phyloP scores from a whole-genome alignment of 2,113 vertebrate genomes.

The Glaucidium brasilianum region DNA sequence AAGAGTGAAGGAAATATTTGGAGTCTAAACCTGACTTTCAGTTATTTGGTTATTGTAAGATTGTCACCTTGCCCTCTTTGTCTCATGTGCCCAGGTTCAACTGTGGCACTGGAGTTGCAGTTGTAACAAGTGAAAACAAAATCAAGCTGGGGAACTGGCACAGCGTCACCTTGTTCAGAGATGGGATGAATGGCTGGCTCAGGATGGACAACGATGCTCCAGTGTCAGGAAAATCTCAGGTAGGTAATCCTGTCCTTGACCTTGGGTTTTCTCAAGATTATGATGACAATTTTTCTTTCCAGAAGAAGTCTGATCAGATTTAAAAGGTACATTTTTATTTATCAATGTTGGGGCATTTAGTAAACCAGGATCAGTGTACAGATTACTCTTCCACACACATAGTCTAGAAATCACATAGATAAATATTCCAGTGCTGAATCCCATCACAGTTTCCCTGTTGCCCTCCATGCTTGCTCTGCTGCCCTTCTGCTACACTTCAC shows the following conservation, averaged over 20 bases:
- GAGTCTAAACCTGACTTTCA: background rate
- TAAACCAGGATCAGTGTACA: background rate
- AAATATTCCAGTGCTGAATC: background rate
- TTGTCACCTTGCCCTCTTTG: background rate
- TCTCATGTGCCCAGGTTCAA: slow-evolving; percentile 82
- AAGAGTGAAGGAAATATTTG: background rate
- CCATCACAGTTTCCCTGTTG: background rate
- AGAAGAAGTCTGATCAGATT: background rate
- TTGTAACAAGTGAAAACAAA: slow-evolving; percentile 82
- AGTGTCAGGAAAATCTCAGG: slow-evolving; percentile 88
- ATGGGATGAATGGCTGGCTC: slow-evolving; percentile 87
- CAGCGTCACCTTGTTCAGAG: slow-evolving; percentile 80
- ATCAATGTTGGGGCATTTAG: background rate
- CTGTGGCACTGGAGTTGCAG: slow-evolving; percentile 88
- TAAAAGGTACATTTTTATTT: background rate
- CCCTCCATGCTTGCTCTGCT: background rate
- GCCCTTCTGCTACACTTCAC: background rate
- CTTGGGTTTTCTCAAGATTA: background rate
- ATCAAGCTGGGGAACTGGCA: slow-evolving; percentile 89
- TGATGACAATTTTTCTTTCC: background rate
- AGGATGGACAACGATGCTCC: slow-evolving; percentile 82
- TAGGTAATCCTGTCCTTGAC: background rate
- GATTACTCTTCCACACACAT: background rate
- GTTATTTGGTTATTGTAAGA: background rate
- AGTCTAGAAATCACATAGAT: background rate